phyloP scores from a whole-genome alignment of 1,140 invertebrate genomes.

The Maniola jurtina region DNA sequence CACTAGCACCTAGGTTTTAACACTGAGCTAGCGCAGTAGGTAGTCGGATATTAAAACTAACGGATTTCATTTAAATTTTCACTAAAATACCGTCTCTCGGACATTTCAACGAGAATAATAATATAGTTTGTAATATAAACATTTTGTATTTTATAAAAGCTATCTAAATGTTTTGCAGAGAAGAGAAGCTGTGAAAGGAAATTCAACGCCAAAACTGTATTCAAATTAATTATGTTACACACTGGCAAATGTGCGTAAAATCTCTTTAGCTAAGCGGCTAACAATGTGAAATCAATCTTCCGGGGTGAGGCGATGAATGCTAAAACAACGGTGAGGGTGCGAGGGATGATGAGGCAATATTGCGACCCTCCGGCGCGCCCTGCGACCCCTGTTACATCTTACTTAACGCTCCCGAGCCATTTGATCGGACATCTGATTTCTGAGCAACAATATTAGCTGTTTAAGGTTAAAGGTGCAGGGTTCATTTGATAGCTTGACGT shows the following conservation, averaged over 20 bases:
- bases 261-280: constrained; percentile 31
- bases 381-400: constrained; percentile 66
- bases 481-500: too few species aligned
- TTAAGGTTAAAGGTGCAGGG: constrained; percentile 3
- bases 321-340: constrained; percentile 76
- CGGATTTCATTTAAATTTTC: too few species aligned
- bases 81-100: too few species aligned
- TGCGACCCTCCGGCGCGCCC: constrained; percentile 52
- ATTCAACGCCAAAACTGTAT: neutral
- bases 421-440: constrained; percentile 69
- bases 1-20: too few species aligned
- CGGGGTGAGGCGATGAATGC: constrained; percentile 61
- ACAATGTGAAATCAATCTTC: constrained; percentile 64
- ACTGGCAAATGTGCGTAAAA: constrained; percentile 25
- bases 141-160: too few species aligned
- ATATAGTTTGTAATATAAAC: too few species aligned
- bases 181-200: neutral
- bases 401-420: constrained; percentile 64
- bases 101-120: too few species aligned
- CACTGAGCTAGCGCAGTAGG: too few species aligned
- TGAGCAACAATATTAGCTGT: constrained; percentile 51
- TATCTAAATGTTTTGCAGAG: too few species aligned
- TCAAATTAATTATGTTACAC: constrained; percentile 12
- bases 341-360: constrained; percentile 76
- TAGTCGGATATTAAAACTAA: too few species aligned